phyloP scores from a whole-genome alignment of 2,797 vertebrate species.

The Danio aesculapii region DNA sequence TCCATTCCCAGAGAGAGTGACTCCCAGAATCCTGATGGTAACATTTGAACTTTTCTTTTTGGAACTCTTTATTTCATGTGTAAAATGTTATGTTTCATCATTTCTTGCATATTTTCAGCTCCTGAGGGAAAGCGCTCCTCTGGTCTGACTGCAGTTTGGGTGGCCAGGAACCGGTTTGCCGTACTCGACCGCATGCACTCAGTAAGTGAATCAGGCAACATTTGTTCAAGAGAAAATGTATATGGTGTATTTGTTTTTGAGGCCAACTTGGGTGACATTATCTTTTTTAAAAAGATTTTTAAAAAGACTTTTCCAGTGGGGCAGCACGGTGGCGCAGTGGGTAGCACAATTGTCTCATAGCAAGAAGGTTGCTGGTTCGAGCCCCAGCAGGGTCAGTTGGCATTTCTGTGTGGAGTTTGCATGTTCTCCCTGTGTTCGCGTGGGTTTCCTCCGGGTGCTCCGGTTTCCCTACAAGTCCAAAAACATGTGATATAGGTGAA shows the following conservation, averaged over 20 bases:
- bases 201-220: constrained; percentile 78
- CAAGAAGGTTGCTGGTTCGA: too few relatives aligned
- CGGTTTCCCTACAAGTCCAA: too few relatives aligned
- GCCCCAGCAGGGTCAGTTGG: too few relatives aligned
- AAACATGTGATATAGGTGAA: too few relatives aligned
- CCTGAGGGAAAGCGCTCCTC: constrained; percentile 97
- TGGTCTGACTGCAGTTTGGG: constrained; percentile 96
- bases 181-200: constrained; percentile 98
- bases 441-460: too few relatives aligned
- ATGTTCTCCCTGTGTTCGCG: too few relatives aligned
- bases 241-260: too few relatives aligned
- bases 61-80: neutral
- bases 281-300: too few relatives aligned
- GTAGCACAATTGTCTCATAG: too few relatives aligned
- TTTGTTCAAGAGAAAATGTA: neutral
- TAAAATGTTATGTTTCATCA: neutral
- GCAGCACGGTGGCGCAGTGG: too few relatives aligned
- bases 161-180: constrained; percentile 94
- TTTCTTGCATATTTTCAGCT: constrained; percentile 74
- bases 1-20: constrained; percentile 95
- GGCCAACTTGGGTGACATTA: neutral
- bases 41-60: neutral
- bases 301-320: too few relatives aligned
- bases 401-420: too few relatives aligned
- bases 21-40: constrained; percentile 96